Conservation (phyloP, 2,113 vertebrate genomes). For the Notiomystis cincta region DNA sequence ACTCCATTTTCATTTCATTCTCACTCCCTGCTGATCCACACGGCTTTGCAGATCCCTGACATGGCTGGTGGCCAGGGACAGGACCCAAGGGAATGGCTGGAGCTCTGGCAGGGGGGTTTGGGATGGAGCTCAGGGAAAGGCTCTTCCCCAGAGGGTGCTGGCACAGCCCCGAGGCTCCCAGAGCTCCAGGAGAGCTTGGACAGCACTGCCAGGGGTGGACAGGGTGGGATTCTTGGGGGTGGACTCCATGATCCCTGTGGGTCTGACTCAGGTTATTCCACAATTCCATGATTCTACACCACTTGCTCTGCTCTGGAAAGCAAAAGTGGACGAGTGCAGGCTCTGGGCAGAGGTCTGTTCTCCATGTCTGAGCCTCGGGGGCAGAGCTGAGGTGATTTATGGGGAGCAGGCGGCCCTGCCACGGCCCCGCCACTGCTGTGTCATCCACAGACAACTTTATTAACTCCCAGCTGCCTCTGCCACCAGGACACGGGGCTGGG, state of each 20-base stretch:
- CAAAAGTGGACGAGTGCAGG: background rate
- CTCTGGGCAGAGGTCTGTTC: background rate
- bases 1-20: background rate
- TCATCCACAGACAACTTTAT: background rate
- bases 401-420: background rate
- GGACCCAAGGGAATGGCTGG: fast-evolving
- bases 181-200: background rate
- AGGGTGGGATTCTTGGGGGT: background rate
- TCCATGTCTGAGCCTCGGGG: background rate
- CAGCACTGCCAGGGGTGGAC: background rate
- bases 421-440: background rate
- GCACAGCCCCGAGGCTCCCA: background rate
- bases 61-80: background rate
- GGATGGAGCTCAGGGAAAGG: background rate
- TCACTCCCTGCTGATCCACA: background rate
- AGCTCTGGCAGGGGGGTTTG: background rate
- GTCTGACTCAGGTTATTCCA: background rate
- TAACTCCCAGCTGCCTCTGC: background rate
- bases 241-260: fast-evolving
- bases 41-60: background rate
- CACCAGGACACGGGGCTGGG: background rate
- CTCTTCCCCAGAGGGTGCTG: background rate
- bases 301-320: background rate
- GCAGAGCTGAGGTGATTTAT: background rate
- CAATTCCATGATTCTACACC: background rate